Evolutionary conservation across 2,797 vertebrate species (phyloP).

Genomic region (Prunella strophiata): DNA sequence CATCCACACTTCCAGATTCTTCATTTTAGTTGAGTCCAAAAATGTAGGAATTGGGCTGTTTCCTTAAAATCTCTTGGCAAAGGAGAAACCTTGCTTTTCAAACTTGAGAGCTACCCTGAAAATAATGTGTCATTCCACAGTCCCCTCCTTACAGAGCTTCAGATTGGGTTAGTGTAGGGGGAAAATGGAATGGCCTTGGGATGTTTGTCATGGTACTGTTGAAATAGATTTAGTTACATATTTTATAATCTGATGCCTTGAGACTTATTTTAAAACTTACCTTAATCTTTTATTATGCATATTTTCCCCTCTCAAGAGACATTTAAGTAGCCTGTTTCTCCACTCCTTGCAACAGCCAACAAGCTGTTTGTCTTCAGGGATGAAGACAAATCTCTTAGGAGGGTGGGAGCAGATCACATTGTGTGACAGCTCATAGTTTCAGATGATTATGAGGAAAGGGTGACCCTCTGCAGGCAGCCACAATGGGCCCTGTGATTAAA

Average conservation of each 20-base stretch:
- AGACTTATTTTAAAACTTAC: not conserved
- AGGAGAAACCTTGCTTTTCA: not conserved
- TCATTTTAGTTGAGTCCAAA: not conserved
- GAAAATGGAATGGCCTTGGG: not conserved
- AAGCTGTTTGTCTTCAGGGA: not conserved
- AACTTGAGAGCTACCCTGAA: not conserved
- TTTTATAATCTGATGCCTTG: not conserved
- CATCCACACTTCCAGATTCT: not conserved
- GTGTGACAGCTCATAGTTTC: not conserved
- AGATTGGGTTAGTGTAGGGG: not conserved
- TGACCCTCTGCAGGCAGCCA: not conserved
- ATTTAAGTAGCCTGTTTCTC: not conserved
- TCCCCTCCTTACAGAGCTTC: not conserved
- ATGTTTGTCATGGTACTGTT: not conserved
- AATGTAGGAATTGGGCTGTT: not conserved
- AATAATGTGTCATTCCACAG: not conserved
- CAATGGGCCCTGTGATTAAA: fast-evolving
- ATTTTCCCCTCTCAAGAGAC: not conserved
- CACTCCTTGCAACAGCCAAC: not conserved
- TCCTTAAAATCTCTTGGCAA: not conserved
- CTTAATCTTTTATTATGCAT: not conserved
- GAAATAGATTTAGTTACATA: not conserved
- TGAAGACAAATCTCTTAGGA: not conserved
- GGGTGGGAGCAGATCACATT: not conserved
- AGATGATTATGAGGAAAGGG: not conserved